Percentiles rank a stretch among this genome's conserved stretches.
Evolutionary conservation across 2,113 vertebrate genomes (phyloP).

Genomic region (Neotragus moschatus): DNA sequence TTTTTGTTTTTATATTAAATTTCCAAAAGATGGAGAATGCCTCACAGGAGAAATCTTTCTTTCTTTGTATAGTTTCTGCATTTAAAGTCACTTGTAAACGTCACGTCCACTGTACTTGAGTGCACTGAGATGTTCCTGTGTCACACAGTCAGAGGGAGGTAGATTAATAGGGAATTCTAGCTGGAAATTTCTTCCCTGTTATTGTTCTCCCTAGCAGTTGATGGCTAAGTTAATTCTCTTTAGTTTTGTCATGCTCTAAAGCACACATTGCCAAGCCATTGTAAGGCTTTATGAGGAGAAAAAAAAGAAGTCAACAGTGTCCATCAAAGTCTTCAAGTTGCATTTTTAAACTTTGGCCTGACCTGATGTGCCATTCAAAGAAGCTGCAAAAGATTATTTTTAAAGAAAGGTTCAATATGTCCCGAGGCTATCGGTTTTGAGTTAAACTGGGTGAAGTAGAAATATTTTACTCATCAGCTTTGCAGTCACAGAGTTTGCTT

Average conservation of each 20-base stretch:
- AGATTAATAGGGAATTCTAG: conserved; percentile 91
- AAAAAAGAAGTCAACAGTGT: conserved; percentile 84
- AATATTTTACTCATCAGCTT: conserved; percentile 99
- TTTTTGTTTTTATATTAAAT: not conserved
- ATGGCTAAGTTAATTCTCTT: conserved; percentile 99
- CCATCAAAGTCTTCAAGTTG: conserved; percentile 94
- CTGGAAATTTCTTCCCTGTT: conserved; percentile 93
- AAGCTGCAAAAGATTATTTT: conserved; percentile 93
- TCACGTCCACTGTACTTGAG: conserved; percentile 57
- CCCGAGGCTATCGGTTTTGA: conserved; percentile 99
- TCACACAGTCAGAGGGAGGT: conserved; percentile 81
- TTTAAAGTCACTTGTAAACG: conserved; percentile 50
- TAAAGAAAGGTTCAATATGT: conserved; percentile 93
- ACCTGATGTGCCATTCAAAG: conserved; percentile 95
- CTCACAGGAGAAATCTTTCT: not conserved
- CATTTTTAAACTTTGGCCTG: conserved; percentile 94
- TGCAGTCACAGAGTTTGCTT: conserved; percentile 99
- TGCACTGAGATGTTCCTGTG: conserved; percentile 75
- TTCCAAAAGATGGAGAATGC: not conserved
- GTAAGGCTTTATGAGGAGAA: conserved; percentile 91
- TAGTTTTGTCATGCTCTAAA: conserved; percentile 96
- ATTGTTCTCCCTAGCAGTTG: conserved; percentile 96
- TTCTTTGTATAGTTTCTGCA: not conserved
- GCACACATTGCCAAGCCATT: conserved; percentile 95
- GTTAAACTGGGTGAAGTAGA: conserved; percentile 99